A percentile compares a stretch with the other conserved stretches of the same genome.
phyloP scores from a whole-genome alignment of 2,888 invertebrate species.

The Agonopterix subpropinquella region DNA sequence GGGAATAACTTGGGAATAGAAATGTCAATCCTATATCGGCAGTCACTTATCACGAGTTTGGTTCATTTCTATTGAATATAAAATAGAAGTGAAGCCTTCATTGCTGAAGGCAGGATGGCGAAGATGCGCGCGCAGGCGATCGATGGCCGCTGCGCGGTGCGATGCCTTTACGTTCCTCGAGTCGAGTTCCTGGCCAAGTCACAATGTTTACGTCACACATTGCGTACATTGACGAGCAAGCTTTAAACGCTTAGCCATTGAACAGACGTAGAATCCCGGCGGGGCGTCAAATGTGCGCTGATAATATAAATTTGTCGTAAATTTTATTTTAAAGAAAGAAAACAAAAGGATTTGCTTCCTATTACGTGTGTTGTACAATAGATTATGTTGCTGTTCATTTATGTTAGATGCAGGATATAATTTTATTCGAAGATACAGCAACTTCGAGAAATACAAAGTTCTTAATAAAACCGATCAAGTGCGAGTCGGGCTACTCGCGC shows the following conservation, averaged over 20 bases:
- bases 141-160: constrained; percentile 66
- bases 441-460: too few species aligned
- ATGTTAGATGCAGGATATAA: too few species aligned
- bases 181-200: constrained; percentile 42
- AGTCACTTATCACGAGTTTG: constrained; percentile 61
- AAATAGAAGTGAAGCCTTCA: constrained; percentile 52
- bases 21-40: constrained; percentile 25
- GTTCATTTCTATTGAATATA: constrained; percentile 67
- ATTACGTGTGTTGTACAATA: too few species aligned
- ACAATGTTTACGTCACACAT: constrained; percentile 67
- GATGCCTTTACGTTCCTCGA: constrained; percentile 33
- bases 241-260: constrained; percentile 35
- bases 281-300: neutral
- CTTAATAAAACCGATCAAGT: too few species aligned
- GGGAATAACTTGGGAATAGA: neutral
- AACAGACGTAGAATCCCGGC: constrained; percentile 23
- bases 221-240: constrained; percentile 65
- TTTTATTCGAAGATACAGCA: too few species aligned
- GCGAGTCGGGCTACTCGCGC: too few species aligned
- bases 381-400: too few species aligned
- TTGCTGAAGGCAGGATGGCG: constrained; percentile 53
- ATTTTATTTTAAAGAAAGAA: too few species aligned
- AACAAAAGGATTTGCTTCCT: too few species aligned
- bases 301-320: too few species aligned
- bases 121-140: constrained; percentile 69